Percentiles rank a stretch among this genome's conserved stretches.
Evolutionary conservation across 2,797 vertebrate genomes (phyloP).

Genomic region (Crenichthys baileyi): DNA sequence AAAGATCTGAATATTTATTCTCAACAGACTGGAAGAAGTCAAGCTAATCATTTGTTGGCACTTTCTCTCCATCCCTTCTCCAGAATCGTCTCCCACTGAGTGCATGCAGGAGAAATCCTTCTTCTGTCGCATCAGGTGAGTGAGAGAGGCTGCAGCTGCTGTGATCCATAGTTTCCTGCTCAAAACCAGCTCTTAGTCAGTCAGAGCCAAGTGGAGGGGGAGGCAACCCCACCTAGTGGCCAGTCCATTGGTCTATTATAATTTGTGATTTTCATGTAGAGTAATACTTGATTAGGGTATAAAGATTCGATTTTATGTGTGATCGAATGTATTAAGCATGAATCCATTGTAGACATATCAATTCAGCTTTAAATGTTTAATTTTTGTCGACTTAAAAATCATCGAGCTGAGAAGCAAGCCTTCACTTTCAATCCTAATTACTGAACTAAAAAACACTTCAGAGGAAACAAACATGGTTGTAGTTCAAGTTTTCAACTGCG

Average conservation of each 20-base stretch:
- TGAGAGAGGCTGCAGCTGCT: constrained; percentile 16
- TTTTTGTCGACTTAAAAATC: background rate
- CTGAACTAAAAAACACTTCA: too few species aligned
- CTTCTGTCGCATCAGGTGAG: constrained; percentile 95
- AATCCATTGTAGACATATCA: background rate
- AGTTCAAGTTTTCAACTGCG: too few species aligned
- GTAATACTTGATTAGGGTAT: background rate
- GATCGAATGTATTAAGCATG: background rate
- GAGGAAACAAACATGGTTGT: background rate
- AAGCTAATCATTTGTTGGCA: constrained; percentile 7
- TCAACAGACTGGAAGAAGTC: constrained; percentile 23
- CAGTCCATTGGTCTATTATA: too few species aligned
- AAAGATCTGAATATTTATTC: constrained; percentile 24
- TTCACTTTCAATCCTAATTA: background rate
- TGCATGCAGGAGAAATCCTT: constrained; percentile 97
- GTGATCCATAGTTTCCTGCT: constrained; percentile 58
- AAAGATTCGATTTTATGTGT: background rate
- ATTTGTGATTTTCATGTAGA: too few species aligned
- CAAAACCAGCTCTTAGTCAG: constrained; percentile 49
- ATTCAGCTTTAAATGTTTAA: background rate
- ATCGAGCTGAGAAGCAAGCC: background rate
- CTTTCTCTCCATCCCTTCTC: constrained; percentile 32
- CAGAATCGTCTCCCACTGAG: constrained; percentile 84
- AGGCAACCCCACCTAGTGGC: too few species aligned
- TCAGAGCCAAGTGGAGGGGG: background rate